Base-by-base conservation (phyloP, 2,797 vertebrate genomes). In the Eptatretus atami region DNA sequence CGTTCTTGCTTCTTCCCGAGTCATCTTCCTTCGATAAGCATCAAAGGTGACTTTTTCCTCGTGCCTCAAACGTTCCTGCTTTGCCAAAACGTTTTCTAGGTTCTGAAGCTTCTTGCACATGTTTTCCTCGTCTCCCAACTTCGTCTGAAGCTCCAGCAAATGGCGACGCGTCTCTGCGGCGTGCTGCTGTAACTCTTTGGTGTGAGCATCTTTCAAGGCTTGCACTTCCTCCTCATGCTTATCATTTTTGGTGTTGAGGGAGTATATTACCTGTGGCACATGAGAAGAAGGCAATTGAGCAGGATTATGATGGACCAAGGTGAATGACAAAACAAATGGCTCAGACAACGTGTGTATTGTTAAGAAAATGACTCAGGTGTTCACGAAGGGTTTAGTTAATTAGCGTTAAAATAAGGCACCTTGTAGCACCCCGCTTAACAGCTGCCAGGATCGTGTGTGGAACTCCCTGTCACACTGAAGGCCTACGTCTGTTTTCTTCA, bases 131-230 rank as follows among this genome's bases (percentile, higher is more conserved):
- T 94, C 87, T 11, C 80, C 83, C 72, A 98, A 82, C 76, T 81
- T 88, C 69, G 75, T 79, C 75, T 95, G 93, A 74, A 88, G 95
- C 63, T 85, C 79, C 57, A 81, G 65, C 66, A 98, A 86, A 72
- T 93, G 95, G 74, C 93, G 86, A 66, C 86, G 79, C 63, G 90
- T 98, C 74, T 98, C 90, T 2, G 84, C 84, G 65, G 95, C 79
- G 69, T 95, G 92, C 76, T 98, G 86, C 65, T 96, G 90, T 70
- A 96, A 82, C 77, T 98, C 90, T 73, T 98, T 88, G 71, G 95
- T 86, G 1, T 98, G 88, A 13, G 83, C 84, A 73, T 98, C 90
- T 73, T 84, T 93, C 73, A 98, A 81, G 14, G 84, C 85, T 73
- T 85, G 79, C 68, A 96, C 81, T 69, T 85, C 84, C 63, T 83